phyloP scores from a whole-genome alignment of 2,113 vertebrate genomes.

The Bothrops jararaca region DNA sequence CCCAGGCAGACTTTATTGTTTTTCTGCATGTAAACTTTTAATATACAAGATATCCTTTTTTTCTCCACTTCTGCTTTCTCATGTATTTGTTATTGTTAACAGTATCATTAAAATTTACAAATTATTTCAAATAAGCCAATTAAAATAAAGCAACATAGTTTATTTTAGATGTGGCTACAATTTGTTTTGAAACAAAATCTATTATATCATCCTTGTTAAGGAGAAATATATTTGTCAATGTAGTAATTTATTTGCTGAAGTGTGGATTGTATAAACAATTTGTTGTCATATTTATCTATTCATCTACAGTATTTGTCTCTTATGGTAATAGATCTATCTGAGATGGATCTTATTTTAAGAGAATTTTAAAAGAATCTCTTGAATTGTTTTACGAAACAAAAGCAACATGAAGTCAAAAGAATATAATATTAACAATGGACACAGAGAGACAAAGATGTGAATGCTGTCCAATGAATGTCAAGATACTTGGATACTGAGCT shows the following conservation, averaged over 20 bases:
- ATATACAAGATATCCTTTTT: conserved; percentile 20
- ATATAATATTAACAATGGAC: neutral
- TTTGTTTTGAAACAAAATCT: conserved; percentile 24
- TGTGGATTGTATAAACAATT: conserved; percentile 17
- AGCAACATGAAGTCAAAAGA: neutral
- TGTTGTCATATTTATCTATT: conserved; percentile 17
- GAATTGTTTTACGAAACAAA: neutral
- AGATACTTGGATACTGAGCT: neutral
- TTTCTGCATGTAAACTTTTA: conserved; percentile 30
- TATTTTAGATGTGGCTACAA: neutral
- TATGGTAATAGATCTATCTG: conserved; percentile 24
- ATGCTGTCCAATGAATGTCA: neutral
- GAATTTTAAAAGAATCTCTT: neutral
- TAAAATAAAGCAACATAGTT: conserved; percentile 36
- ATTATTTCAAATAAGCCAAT: conserved; percentile 38
- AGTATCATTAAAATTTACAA: conserved; percentile 29
- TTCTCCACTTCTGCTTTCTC: neutral
- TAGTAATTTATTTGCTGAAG: conserved; percentile 41
- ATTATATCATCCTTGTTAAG: conserved; percentile 24
- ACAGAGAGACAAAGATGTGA: neutral
- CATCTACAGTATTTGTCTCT: conserved; percentile 30
- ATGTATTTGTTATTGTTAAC: conserved; percentile 37
- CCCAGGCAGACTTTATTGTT: conserved; percentile 18
- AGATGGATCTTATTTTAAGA: conserved; percentile 3
- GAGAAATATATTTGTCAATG: conserved; percentile 32